These are phyloP conservation scores for Cyclopterus lumpus DNA, from an alignment of 2,797 vertebrate species.

Conservation along the genomic window DNA sequence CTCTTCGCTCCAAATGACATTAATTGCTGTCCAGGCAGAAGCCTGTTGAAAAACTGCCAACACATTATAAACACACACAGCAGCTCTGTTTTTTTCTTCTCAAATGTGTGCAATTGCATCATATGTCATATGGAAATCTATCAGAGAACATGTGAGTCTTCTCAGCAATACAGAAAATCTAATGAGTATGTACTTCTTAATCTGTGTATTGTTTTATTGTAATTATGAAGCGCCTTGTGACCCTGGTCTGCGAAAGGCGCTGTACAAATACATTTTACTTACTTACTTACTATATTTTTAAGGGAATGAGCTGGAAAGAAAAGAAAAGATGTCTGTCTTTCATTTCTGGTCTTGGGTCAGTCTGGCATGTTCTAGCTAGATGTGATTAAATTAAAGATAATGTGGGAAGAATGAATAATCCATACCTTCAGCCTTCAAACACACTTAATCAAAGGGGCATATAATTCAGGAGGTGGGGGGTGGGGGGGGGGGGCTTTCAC, in stretches of 20 bases:
- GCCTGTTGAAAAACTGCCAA: conserved; percentile 70
- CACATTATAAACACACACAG: neutral
- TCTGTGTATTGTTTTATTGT: too few species aligned
- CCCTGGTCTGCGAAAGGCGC: too few species aligned
- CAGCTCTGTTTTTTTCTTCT: conserved; percentile 12
- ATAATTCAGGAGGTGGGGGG: too few species aligned
- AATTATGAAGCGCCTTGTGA: too few species aligned
- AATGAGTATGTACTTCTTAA: too few species aligned
- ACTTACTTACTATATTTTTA: neutral
- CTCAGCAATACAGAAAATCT: conserved; percentile 11
- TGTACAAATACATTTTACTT: too few species aligned
- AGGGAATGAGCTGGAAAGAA: conserved; percentile 23
- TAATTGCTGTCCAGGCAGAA: conserved; percentile 76
- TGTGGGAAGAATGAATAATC: conserved; percentile 73
- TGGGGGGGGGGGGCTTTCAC: conserved; percentile 49
- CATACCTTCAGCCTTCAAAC: conserved; percentile 66
- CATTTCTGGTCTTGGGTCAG: conserved; percentile 28
- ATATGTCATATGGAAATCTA: conserved; percentile 7
- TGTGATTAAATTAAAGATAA: conserved; percentile 73
- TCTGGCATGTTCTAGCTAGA: conserved; percentile 48
- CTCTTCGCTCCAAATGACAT: conserved; percentile 71
- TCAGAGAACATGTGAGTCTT: conserved; percentile 13
- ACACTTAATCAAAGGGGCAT: conserved; percentile 60
- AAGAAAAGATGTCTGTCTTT: conserved; percentile 28
- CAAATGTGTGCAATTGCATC: conserved; percentile 17